phyloP scores from a whole-genome alignment of 2,797 vertebrate genomes.

The Gadopsis marmoratus region DNA sequence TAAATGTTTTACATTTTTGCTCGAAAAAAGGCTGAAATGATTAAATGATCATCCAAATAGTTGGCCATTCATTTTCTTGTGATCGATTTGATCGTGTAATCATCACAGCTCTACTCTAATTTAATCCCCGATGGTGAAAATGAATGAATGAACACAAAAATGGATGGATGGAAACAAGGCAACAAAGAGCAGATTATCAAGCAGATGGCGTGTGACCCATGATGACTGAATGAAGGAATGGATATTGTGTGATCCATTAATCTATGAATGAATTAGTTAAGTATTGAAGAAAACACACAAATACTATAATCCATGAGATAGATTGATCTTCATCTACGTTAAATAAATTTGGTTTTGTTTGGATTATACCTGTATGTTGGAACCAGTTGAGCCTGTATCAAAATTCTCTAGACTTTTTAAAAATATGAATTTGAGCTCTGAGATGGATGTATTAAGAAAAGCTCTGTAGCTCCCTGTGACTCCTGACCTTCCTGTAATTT shows the following conservation, averaged over 20 bases:
- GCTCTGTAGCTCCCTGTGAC: neutral
- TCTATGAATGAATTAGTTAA: neutral
- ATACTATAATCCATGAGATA: neutral
- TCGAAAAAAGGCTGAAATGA: too few relatives aligned
- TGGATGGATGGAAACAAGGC: too few relatives aligned
- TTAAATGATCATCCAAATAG: too few relatives aligned
- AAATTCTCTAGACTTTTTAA: neutral
- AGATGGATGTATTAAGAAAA: neutral
- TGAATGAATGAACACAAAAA: neutral
- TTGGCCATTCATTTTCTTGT: too few relatives aligned
- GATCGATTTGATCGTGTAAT: too few relatives aligned
- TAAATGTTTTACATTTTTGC: too few relatives aligned
- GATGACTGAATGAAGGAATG: neutral
- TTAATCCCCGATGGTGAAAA: neutral
- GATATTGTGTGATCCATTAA: neutral
- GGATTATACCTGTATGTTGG: neutral
- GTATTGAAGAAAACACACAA: conserved; percentile 1
- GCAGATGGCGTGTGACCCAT: neutral
- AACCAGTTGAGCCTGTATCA: neutral
- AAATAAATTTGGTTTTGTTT: neutral
- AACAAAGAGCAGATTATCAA: neutral
- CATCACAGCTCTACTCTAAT: neutral
- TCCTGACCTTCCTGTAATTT: neutral
- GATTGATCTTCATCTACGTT: neutral
- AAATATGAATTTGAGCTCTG: neutral